Evolutionary conservation across 2,113 vertebrate species (phyloP).

Genomic region (Grallaria varia): DNA sequence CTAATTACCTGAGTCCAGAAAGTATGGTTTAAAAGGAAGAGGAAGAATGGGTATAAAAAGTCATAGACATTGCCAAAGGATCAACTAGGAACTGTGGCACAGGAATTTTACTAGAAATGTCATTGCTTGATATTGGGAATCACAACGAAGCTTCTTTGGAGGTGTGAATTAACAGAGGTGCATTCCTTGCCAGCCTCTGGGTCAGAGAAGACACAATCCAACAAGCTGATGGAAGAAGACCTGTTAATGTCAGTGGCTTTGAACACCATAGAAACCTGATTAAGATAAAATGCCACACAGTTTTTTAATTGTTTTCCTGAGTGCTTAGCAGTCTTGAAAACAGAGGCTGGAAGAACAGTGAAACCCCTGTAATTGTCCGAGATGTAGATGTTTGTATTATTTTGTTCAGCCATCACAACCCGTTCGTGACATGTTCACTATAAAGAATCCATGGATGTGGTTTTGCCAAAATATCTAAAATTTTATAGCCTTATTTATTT

Average conservation of each 20-base stretch:
- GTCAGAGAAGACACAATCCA: not conserved
- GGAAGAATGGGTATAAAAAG: not conserved
- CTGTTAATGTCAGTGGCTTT: not conserved
- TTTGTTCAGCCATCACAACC: not conserved
- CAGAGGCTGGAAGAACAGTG: not conserved
- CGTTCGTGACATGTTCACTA: not conserved
- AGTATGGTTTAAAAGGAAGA: not conserved
- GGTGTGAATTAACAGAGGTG: not conserved
- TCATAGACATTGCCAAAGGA: not conserved
- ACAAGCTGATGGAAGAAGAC: not conserved
- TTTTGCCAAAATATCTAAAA: not conserved
- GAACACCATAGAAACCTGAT: not conserved
- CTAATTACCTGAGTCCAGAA: not conserved
- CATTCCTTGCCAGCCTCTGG: not conserved
- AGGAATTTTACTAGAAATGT: not conserved
- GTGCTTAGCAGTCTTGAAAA: not conserved
- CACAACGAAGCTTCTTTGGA: not conserved
- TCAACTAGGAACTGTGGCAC: not conserved
- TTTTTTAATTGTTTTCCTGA: not conserved
- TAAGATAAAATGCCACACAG: not conserved
- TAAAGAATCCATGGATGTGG: not conserved
- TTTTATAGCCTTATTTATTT: not conserved
- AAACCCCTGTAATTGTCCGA: not conserved
- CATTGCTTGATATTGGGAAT: not conserved
- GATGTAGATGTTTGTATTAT: not conserved